These are phyloP conservation scores for Elymnias hypermnestra DNA, from an alignment of 1,140 invertebrate genomes.

Conservation along the genomic window DNA sequence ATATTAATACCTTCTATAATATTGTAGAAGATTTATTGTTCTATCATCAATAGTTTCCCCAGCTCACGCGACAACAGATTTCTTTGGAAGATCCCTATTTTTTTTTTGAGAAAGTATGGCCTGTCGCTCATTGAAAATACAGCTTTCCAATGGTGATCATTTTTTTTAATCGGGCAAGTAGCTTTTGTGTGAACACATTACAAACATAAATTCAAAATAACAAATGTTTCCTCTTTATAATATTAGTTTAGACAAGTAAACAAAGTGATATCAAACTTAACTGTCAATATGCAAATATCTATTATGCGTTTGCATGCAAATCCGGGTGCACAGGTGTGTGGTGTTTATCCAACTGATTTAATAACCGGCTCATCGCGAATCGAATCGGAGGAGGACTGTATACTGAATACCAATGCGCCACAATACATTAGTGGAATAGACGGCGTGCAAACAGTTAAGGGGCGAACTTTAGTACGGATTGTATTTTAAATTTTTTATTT, in stretches of 20 bases:
- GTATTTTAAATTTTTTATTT: constrained; percentile 6
- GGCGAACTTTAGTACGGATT: constrained; percentile 28
- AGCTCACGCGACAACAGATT: too few relatives aligned
- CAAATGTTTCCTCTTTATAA: too few relatives aligned
- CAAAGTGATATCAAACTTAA: constrained; percentile 14
- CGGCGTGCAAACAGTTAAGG: constrained; percentile 39
- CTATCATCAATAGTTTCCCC: too few relatives aligned
- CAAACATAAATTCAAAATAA: neutral
- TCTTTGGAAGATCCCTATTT: too few relatives aligned
- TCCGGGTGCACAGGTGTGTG: constrained; percentile 43
- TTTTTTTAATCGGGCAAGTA: too few relatives aligned
- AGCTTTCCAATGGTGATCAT: too few relatives aligned
- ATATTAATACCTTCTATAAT: too few relatives aligned
- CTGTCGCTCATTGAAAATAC: too few relatives aligned
- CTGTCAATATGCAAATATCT: constrained; percentile 23
- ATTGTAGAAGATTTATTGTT: too few relatives aligned
- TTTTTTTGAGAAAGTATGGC: too few relatives aligned
- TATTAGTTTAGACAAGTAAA: too few relatives aligned
- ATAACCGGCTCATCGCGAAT: constrained; percentile 59
- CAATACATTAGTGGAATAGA: constrained; percentile 60
- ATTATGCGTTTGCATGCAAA: constrained; percentile 33
- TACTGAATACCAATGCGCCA: constrained; percentile 57
- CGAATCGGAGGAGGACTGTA: constrained; percentile 40
- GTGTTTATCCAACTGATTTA: constrained; percentile 61
- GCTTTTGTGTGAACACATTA: too few relatives aligned